Evolutionary conservation across 2,113 vertebrate species (phyloP).

Genomic region (Eurypyga helias): DNA sequence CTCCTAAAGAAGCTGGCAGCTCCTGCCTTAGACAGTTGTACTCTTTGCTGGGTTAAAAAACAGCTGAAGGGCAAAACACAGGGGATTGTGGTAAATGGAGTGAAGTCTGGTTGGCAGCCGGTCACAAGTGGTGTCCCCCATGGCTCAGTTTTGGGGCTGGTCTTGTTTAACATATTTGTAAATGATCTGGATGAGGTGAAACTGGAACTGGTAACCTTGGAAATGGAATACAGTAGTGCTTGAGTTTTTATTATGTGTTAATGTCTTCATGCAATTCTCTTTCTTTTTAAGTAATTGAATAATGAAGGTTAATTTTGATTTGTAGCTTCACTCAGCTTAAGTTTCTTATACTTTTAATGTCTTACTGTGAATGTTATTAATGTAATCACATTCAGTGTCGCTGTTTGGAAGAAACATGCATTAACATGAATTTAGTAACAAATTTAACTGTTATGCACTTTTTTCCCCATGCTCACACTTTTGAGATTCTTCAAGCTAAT

Average conservation of each 20-base stretch:
- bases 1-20: no score
- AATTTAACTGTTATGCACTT: neutral
- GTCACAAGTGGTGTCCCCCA: no score
- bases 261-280: neutral
- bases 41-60: no score
- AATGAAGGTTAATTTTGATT: neutral
- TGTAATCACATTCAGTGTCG: neutral
- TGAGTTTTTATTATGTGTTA: neutral
- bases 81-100: no score
- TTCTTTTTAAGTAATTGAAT: neutral
- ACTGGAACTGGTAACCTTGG: neutral
- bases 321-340: neutral
- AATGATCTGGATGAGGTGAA: no score
- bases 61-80: no score
- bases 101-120: no score
- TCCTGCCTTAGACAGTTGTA: no score
- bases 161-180: no score
- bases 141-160: no score
- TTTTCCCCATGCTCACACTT: neutral
- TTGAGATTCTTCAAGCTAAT: neutral
- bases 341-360: neutral
- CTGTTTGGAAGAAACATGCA: neutral
- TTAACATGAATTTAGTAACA: neutral
- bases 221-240: neutral
- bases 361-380: neutral